Evolutionary conservation across 1,140 invertebrate genomes (phyloP), one percentile per base, ranked within the genome.

Genomic region (Aphelenchoides fujianensis): DNA sequence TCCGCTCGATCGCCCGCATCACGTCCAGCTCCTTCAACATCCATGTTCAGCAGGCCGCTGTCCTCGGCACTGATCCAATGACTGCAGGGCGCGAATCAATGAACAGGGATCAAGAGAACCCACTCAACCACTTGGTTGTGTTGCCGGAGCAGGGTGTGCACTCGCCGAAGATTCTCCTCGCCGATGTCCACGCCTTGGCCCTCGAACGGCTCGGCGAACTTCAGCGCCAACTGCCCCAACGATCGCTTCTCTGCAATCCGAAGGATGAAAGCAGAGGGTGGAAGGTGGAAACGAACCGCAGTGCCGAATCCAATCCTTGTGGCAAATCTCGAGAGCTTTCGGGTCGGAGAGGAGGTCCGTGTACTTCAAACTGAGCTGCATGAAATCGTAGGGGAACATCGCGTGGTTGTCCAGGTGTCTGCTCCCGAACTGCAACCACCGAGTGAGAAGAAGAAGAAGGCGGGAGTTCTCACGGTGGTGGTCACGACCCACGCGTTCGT

Each of bases 181-280:
- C 30, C 30, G 32, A 70, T 7, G n/a, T 12, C 2, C 9, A 55
- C 48, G 48, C 37, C 55, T 36, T 59, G 73, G 7, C 31, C 28
- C 32, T 73, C 64, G 31, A 73, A 73, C 3, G 73, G 52, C 32
- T 75, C 73, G 36, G 61, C 52, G 27, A 73, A 59, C 19, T 37
- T 35, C 48, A 72, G 12, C 3, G 70, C 70, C n/a, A 70, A 5
- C 63, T 73, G 30, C 31, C 70, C 70, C 34, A 73, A 55, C 32
- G 36, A 34, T 19, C n/a, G n/a, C 64, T 74, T 54, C 71, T 36
- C 12, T 64, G 23, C 30, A 59, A 9, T 62, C 27, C 1, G 2
- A 1, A 9, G 37, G 16, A 30, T 61, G n/a, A 41, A n/a, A 61
- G 28, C 1, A 9, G 1, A 1, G n/a, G n/a, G n/a, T 27, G 2